A percentile compares a stretch with the other conserved stretches of the same genome.
phyloP scores from a whole-genome alignment of 2,113 vertebrate species.

The Lepisosteus oculatus region DNA sequence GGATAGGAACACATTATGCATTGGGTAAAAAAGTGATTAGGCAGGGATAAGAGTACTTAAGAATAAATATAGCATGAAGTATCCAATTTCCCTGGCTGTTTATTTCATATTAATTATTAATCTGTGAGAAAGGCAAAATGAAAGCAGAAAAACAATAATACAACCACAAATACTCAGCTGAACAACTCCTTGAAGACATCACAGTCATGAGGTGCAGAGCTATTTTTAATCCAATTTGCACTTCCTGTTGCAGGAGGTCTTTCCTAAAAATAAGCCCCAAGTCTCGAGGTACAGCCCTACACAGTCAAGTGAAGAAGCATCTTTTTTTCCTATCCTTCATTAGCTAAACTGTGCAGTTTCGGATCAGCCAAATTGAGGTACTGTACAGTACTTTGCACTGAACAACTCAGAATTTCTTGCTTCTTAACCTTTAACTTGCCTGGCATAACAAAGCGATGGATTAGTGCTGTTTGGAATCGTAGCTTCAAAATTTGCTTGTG shows the following conservation, averaged over 20 bases:
- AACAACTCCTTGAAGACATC: not conserved
- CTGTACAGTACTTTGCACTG: not conserved
- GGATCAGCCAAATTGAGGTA: not conserved
- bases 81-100: no score
- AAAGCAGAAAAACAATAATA: not conserved
- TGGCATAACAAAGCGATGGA: no score
- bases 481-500: no score
- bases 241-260: no score
- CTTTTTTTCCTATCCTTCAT: not conserved
- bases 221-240: conserved; percentile 9
- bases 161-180: not conserved
- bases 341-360: not conserved
- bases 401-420: not conserved
- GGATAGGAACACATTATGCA: no score
- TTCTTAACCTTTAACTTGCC: no score
- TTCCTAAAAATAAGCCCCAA: not conserved
- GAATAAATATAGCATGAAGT: no score
- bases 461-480: no score
- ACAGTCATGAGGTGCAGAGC: not conserved
- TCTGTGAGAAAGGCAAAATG: not conserved
- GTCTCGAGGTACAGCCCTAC: not conserved
- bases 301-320: not conserved
- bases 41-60: no score
- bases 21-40: no score
- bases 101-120: conserved; percentile 5